Base-by-base conservation (phyloP, 2,888 invertebrate species). In the Megamerina dolium region DNA sequence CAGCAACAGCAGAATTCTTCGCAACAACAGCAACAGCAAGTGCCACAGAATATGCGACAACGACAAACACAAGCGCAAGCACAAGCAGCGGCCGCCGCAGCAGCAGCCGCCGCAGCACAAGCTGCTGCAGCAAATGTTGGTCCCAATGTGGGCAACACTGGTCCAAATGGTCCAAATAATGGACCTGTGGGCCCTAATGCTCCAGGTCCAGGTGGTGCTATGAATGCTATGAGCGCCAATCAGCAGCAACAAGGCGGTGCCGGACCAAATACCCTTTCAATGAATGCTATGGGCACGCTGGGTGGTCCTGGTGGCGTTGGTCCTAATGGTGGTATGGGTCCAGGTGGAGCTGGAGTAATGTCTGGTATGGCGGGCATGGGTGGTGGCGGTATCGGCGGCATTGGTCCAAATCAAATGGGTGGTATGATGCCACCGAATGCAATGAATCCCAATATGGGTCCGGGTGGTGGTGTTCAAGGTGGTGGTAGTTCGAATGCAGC, bases 1-100 rank as follows among this genome's bases (percentile, higher is more conserved):
- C 57, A 52, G 41, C 56, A 53, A 23, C 85, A 85, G 63, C 84
- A 60, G 29, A 57, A 58, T 30, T 75, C 76, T 50, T 74, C 76
- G 50, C 62, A 58, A 20, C 61, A 59, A 21, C 64, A 61, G 35
- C 66, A 59, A 19, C 70, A 69, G 57, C 62, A 61, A 42, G 64
- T 64, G 48, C 65, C 62, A 49, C 62, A 64, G 21, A 66, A 63
- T 31, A 60, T 65, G 63, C 60, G 65, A 41, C 66, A 67, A 51
- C 63, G 64, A 49, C 66, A 66, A 55, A 63, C 63, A 55, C 68
- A 64, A 46, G 63, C 55, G 31, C 56, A 57, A 48, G 55, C 62
- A 45, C 65, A 66, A 37, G 59, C 66, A 20, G 72, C 73, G 9
- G 70, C 72, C 14, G 68, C 70, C n/a, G 66, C 61, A 9, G 62